phyloP scores from a whole-genome alignment of 2,888 invertebrate genomes.

The Melinaea menophilus region DNA sequence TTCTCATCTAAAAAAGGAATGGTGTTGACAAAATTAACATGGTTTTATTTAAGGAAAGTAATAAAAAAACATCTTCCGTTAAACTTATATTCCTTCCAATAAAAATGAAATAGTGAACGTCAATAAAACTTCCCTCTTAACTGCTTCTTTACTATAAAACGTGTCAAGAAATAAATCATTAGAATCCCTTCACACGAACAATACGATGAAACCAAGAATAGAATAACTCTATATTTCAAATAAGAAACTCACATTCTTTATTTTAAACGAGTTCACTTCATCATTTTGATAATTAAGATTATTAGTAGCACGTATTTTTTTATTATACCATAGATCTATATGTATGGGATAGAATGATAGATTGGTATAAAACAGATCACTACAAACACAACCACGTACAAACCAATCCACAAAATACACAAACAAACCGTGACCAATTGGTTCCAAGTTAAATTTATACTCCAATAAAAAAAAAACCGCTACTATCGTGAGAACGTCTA shows the following conservation, averaged over 20 bases:
- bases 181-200: constrained; percentile 24
- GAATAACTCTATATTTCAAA: constrained; percentile 24
- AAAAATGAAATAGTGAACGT: constrained; percentile 20
- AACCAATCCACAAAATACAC: constrained; percentile 31
- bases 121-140: constrained; percentile 29
- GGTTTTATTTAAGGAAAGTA: constrained; percentile 3
- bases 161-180: constrained; percentile 30
- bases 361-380: constrained; percentile 13
- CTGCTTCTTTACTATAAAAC: constrained; percentile 25
- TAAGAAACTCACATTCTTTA: constrained; percentile 11
- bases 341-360: too few relatives aligned
- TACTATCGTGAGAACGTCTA: constrained; percentile 52
- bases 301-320: too few relatives aligned
- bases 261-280: too few relatives aligned
- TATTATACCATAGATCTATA: too few relatives aligned
- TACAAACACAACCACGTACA: constrained; percentile 9
- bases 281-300: too few relatives aligned
- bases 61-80: constrained; percentile 10
- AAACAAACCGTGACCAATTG: constrained; percentile 49
- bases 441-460: constrained; percentile 45
- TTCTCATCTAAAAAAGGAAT: too few relatives aligned
- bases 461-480: constrained; percentile 43
- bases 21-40: too few relatives aligned
- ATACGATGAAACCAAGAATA: constrained; percentile 28
- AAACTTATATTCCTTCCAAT: constrained; percentile 3